Conservation (phyloP, 1,140 invertebrate species). For the Triops cancriformis region DNA sequence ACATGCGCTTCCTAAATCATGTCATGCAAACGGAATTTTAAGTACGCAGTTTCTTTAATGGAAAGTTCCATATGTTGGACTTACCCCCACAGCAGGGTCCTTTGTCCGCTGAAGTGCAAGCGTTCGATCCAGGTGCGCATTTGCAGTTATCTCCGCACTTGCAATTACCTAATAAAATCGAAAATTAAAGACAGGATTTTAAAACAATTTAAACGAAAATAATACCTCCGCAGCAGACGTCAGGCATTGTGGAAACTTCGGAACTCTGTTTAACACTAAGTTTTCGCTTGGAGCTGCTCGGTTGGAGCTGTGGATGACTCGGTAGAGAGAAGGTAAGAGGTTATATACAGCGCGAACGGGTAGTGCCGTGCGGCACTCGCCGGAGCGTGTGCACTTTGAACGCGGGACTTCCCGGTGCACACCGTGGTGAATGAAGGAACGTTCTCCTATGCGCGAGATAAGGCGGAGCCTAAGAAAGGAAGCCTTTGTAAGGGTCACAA, state of each 20-base stretch:
- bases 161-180: not conserved
- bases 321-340: not conserved
- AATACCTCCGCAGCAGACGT: not conserved
- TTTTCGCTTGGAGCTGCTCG: not conserved
- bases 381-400: not conserved
- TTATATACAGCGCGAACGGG: not conserved
- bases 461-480: not conserved
- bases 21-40: not conserved
- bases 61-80: not conserved
- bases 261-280: no score
- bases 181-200: not conserved
- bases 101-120: not conserved
- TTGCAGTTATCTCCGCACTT: slow-evolving; percentile 2
- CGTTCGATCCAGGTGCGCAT: not conserved
- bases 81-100: not conserved
- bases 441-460: not conserved
- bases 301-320: not conserved
- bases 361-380: not conserved
- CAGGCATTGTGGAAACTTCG: not conserved
- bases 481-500: no score
- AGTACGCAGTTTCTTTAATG: not conserved
- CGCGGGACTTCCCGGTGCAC: not conserved
- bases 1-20: not conserved
- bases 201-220: not conserved
- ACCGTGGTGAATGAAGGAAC: not conserved